phyloP scores from a whole-genome alignment of 1,140 invertebrate species.

The Drosophila littoralis region DNA sequence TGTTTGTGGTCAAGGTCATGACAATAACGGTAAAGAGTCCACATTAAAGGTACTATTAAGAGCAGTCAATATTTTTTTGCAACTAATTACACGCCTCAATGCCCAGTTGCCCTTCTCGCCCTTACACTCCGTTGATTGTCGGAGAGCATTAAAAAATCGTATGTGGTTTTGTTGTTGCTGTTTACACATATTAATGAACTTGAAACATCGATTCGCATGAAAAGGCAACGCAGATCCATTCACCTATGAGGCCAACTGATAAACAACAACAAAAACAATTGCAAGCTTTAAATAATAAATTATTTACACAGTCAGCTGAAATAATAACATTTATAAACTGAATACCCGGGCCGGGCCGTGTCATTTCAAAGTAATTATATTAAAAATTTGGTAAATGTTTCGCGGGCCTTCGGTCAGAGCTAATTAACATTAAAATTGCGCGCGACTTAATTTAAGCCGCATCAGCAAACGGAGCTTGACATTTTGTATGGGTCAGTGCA shows the following conservation, averaged over 20 bases:
- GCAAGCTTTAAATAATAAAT: conserved; percentile 10
- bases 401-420: background rate
- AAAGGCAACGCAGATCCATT: conserved; percentile 33
- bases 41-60: conserved; percentile 1
- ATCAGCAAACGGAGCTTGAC: conserved; percentile 32
- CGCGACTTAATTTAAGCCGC: conserved; percentile 39
- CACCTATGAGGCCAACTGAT: conserved; percentile 28
- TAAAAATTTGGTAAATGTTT: conserved; percentile 25
- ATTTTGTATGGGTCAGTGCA: conserved; percentile 35
- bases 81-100: conserved; percentile 40
- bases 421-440: conserved; percentile 44
- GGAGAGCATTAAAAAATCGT: conserved; percentile 11
- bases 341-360: conserved; percentile 2
- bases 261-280: conserved; percentile 20
- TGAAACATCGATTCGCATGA: conserved; percentile 34
- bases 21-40: background rate
- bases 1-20: background rate
- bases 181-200: conserved; percentile 45
- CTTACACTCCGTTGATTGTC: conserved; percentile 1
- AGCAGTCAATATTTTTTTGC: conserved; percentile 24
- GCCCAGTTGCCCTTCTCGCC: background rate
- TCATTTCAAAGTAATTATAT: conserved; percentile 31
- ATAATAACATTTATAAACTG: conserved; percentile 27
- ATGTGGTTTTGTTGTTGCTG: conserved; percentile 25
- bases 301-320: conserved; percentile 8